Base-by-base conservation (phyloP, 1,140 invertebrate species). In the Aphis craccivora region DNA sequence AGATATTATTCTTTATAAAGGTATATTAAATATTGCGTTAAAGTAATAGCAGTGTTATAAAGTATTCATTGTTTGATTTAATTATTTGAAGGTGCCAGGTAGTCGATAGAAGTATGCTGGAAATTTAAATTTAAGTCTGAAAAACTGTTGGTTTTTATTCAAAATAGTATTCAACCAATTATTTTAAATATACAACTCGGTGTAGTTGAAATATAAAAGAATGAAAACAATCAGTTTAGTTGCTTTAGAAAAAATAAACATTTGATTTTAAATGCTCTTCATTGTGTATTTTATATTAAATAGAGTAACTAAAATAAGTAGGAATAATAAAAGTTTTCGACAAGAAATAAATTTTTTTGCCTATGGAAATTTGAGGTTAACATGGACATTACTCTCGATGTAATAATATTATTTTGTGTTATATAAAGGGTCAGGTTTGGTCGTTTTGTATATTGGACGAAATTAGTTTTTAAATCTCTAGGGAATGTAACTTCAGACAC, bases 381-480 rank as follows among this genome's bases (percentile, higher is more conserved):
- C 30, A 51, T 23, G 30, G 2, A 37, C 45, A 53, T 88, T 23
- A 53, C 25, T 23, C 35, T 53, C 7, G 22, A 88, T 35, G 45
- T 88, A 89, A 53, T 37, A 53, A 53, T 89, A 35, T 86, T 43
- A 35, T 88, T 51, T 22, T 88, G 43, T 89, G 37, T 53, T 53
- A 8, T 81, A 81, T 86, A 89, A 53, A 89, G 20, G 35, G 20
- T n/a, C n/a, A n/a, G n/a, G n/a, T n/a, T n/a, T n/a, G n/a, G n/a
- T 89, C 0, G 48, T 89, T 89, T 9, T 23, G 60, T 6, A 11
- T 89, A 53, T 89, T 53, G 22, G 22, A 89, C 35, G 18, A 89
- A 89, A 89, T 89, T 89, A 53, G 45, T 89, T 89, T 89, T 89
- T 89, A 1, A 37, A 89, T 53, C 87, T 37, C 87, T 37, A 0